Conservation (phyloP, 1,140 invertebrate genomes). For the Lerema accius region DNA sequence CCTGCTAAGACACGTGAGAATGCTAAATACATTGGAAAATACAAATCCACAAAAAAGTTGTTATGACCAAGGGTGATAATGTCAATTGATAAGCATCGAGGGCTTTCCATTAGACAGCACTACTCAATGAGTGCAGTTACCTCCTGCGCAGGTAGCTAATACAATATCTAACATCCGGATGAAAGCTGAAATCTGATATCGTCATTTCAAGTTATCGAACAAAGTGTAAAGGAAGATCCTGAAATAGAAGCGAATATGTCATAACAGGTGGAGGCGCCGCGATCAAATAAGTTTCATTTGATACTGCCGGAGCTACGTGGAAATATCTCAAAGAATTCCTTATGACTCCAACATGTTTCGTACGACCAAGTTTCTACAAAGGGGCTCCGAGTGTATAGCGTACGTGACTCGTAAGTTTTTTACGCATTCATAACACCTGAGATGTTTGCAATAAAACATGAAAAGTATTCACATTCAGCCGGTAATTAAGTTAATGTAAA, state of each 20-base stretch:
- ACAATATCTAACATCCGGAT: neutral
- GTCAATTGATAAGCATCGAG: too few species aligned
- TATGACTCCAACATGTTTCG: slow-evolving; percentile 2
- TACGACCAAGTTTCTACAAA: slow-evolving; percentile 8
- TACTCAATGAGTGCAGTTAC: too few species aligned
- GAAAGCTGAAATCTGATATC: neutral
- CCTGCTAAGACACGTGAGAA: too few species aligned
- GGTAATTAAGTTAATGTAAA: too few species aligned
- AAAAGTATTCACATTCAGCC: too few species aligned
- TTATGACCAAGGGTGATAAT: too few species aligned
- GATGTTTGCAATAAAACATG: neutral
- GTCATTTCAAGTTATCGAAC: neutral
- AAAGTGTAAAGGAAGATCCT: neutral
- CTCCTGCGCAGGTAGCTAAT: neutral
- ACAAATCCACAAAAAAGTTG: too few species aligned
- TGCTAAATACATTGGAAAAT: too few species aligned
- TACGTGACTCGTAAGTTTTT: slow-evolving; percentile 2
- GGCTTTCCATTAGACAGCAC: too few species aligned
- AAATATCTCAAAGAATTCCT: slow-evolving; percentile 7
- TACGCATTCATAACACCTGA: neutral
- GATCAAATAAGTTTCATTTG: slow-evolving; percentile 9
- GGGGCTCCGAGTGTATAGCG: neutral
- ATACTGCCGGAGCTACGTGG: slow-evolving; percentile 1
- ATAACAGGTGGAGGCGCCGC: slow-evolving; percentile 2
- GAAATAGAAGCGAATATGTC: slow-evolving; percentile 1